Base-by-base conservation (phyloP, 2,888 invertebrate genomes). In the Drosophila anomalata region DNA sequence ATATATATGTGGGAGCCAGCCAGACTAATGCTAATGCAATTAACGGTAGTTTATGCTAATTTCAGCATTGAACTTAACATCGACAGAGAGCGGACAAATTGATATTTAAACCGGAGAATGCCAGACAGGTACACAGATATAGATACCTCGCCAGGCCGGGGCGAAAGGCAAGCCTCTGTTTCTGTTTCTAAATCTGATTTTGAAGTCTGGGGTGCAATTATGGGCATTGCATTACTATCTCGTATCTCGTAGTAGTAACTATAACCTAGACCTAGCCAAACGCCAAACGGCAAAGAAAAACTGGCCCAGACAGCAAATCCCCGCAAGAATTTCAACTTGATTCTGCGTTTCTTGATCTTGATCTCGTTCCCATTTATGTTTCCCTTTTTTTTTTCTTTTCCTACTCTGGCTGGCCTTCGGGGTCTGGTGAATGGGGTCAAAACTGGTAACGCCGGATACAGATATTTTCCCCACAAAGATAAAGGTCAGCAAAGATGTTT, bases 31-130 rank as follows among this genome's bases (percentile, higher is more conserved):
- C 81, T 79, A 82, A 79, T 80, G 78, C 83, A 89, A 88, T 89
- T 90, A 90, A 90, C 90, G 89, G 90, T 89, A 89, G 82, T 85
- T 89, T 89, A 90, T 89, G 89, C 78, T 88, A 89, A 90, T 90
- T 89, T 89, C 79, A 89, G 81, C 90, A 90, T 90, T 90, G 90
- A 90, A 90, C 90, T 90, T 90, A 89, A 89, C 89, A 77, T 87
- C 79, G 59, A 87, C 72, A 56, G 55, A 62, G 68, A 72, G 82
- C 82, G 73, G 12, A 22, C 44, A 79, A 79, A 80, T 73, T 77
- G 79, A 75, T 80, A 84, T 81, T 80, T 78, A 71, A 72, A 66
- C 46, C 48, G 69, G 69, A 69, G 79, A 71, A 81, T 76, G 68
- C 33, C 47, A 48, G 44, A 56, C 55, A 62, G 65, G 51, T 57